A percentile compares a stretch with the other conserved stretches of the same genome.
These are phyloP conservation scores for Aleadryas rufinucha DNA, from an alignment of 2,113 vertebrate genomes.

Conservation along the genomic window DNA sequence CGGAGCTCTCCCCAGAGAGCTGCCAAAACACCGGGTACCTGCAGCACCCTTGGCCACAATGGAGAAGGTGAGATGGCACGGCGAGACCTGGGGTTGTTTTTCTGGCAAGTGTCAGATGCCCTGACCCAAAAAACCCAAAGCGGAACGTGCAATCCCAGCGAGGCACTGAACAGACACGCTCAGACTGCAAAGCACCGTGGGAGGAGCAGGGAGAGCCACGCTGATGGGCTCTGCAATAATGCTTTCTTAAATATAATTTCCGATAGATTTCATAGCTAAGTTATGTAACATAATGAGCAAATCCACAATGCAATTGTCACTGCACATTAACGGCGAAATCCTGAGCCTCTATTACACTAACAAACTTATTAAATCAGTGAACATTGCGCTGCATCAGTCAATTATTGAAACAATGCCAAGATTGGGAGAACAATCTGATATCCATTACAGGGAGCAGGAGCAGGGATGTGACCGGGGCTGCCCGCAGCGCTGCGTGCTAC, in stretches of 20 bases:
- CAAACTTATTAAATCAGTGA: conserved; percentile 62
- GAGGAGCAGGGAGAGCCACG: background rate
- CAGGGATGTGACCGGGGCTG: background rate
- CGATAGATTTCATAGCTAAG: background rate
- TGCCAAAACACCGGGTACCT: background rate
- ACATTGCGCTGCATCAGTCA: conserved; percentile 42
- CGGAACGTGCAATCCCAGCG: background rate
- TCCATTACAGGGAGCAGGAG: background rate
- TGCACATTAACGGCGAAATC: conserved; percentile 34
- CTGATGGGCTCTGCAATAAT: background rate
- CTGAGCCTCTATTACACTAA: conserved; percentile 34
- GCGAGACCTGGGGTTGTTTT: background rate
- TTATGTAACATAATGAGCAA: conserved; percentile 58
- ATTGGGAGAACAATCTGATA: conserved; percentile 21
- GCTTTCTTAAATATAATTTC: conserved; percentile 39
- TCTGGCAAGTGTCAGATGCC: background rate
- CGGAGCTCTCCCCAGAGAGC: background rate
- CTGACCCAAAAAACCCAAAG: background rate
- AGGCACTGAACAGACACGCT: background rate
- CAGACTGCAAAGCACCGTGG: background rate
- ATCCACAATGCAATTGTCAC: conserved; percentile 53
- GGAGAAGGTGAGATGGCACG: fast-evolving
- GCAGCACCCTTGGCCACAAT: background rate
- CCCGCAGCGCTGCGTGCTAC: background rate
- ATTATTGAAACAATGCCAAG: conserved; percentile 10